Percentiles rank a stretch among this genome's conserved stretches.
Evolutionary conservation across 1,140 invertebrate species (phyloP).

Genomic region (Trachymyrmex cornetzi): DNA sequence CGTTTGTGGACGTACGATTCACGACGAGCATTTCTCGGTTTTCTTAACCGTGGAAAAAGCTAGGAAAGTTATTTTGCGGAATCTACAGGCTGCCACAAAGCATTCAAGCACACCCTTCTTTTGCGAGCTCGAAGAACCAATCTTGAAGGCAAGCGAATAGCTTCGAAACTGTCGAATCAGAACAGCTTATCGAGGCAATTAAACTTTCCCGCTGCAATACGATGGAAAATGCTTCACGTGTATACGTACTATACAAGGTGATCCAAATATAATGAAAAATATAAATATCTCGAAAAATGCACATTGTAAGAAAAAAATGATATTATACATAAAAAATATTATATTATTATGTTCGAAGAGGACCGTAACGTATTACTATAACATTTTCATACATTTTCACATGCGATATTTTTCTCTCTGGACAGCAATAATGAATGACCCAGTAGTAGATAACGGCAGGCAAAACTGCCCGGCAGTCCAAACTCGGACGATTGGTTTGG

Average conservation of each 20-base stretch:
- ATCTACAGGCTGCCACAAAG: slow-evolving; percentile 34
- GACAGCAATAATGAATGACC: slow-evolving; percentile 27
- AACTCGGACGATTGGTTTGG: slow-evolving; percentile 46
- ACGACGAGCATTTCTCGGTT: slow-evolving; percentile 29
- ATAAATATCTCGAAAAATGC: no score
- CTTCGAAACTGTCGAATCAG: slow-evolving; percentile 72
- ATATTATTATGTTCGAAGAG: no score
- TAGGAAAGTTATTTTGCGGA: slow-evolving; percentile 25
- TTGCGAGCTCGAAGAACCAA: slow-evolving; percentile 28
- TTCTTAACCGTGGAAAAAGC: slow-evolving; percentile 41
- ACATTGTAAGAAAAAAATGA: no score
- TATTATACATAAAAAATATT: no score
- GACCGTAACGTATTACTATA: no score
- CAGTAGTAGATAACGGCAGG: background rate
- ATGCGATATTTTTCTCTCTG: no score
- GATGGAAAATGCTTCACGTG: slow-evolving; percentile 32
- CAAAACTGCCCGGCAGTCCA: slow-evolving; percentile 1
- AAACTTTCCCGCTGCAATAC: slow-evolving; percentile 62
- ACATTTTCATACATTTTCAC: no score
- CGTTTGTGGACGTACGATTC: slow-evolving; percentile 18
- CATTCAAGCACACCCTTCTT: slow-evolving; percentile 41
- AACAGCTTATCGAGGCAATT: slow-evolving; percentile 73
- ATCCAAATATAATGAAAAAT: no score
- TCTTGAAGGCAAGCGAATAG: slow-evolving; percentile 25
- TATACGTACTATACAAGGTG: background rate